A percentile compares a stretch with the other conserved stretches of the same genome.
These are phyloP conservation scores for Xanthorhoe spadicearia DNA, from an alignment of 2,888 invertebrate species.

Conservation along the genomic window DNA sequence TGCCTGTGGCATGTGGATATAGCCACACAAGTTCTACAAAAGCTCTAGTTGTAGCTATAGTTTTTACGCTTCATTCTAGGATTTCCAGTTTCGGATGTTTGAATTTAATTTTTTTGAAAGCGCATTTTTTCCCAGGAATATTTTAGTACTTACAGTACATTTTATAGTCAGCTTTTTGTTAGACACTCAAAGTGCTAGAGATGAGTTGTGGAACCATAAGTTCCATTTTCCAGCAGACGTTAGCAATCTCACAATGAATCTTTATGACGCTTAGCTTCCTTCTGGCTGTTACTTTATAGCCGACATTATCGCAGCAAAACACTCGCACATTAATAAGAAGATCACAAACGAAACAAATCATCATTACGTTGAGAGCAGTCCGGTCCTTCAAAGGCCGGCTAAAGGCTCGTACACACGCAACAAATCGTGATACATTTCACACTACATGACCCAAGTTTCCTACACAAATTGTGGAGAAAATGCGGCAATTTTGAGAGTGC, in stretches of 20 bases:
- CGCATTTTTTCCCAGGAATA: background rate
- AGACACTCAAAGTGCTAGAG: slow-evolving; percentile 22
- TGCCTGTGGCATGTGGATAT: background rate
- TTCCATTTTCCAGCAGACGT: slow-evolving; percentile 39
- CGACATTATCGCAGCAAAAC: slow-evolving; percentile 48
- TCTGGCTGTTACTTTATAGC: slow-evolving; percentile 44
- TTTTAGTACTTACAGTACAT: background rate
- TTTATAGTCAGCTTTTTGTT: slow-evolving; percentile 9
- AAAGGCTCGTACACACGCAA: slow-evolving; percentile 27
- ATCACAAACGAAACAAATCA: slow-evolving; percentile 49
- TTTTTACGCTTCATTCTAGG: background rate
- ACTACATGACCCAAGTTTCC: slow-evolving; percentile 18
- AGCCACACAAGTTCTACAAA: background rate
- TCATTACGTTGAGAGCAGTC: slow-evolving; percentile 43
- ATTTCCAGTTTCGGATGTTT: background rate
- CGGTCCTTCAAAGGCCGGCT: slow-evolving; percentile 42
- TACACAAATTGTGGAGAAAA: slow-evolving; percentile 13
- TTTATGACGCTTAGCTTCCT: slow-evolving; percentile 43
- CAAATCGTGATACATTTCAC: slow-evolving; percentile 25
- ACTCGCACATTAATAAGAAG: slow-evolving; percentile 49
- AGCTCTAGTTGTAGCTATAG: background rate
- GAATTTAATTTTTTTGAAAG: slow-evolving; percentile 1
- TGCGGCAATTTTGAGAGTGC: slow-evolving; percentile 10
- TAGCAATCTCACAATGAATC: slow-evolving; percentile 44
- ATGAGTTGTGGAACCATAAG: slow-evolving; percentile 29